phyloP scores from a whole-genome alignment of 2,888 invertebrate genomes.

The Callinectes sapidus region DNA sequence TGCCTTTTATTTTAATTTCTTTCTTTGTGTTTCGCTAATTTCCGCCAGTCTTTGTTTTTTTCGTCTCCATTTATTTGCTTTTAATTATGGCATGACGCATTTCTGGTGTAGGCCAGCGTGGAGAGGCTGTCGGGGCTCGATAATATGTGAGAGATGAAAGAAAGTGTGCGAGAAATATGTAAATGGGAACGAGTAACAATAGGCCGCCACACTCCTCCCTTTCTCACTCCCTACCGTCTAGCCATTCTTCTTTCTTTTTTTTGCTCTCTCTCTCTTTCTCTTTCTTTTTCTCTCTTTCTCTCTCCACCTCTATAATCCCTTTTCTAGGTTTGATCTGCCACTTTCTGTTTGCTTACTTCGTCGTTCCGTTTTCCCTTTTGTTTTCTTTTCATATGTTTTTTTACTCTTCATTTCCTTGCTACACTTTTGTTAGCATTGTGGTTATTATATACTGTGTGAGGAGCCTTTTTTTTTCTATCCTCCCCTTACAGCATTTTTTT shows the following conservation, averaged over 20 bases:
- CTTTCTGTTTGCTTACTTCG: background rate
- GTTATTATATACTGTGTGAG: background rate
- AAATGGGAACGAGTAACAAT: slow-evolving; percentile 50
- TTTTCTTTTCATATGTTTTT: background rate
- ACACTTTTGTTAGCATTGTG: background rate
- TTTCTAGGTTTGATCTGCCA: background rate
- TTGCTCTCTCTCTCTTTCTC: background rate
- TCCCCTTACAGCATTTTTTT: background rate
- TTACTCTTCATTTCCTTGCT: background rate
- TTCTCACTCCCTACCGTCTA: background rate
- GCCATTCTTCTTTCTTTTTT: slow-evolving; percentile 18
- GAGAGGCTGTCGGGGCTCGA: background rate
- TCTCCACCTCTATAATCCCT: background rate
- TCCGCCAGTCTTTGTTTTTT: background rate
- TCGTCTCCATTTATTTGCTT: slow-evolving; percentile 26
- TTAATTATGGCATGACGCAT: background rate
- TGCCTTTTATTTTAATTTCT: background rate
- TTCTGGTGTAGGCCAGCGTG: background rate
- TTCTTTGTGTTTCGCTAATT: slow-evolving; percentile 22
- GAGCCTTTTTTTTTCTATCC: background rate
- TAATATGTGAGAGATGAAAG: slow-evolving; percentile 20
- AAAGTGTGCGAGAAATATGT: slow-evolving; percentile 49
- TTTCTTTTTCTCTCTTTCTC: background rate
- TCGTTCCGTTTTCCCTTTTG: background rate
- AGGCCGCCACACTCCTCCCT: slow-evolving; percentile 40